Conservation (phyloP, 1,140 invertebrate species). For the Pygmarrhopalites habei region DNA sequence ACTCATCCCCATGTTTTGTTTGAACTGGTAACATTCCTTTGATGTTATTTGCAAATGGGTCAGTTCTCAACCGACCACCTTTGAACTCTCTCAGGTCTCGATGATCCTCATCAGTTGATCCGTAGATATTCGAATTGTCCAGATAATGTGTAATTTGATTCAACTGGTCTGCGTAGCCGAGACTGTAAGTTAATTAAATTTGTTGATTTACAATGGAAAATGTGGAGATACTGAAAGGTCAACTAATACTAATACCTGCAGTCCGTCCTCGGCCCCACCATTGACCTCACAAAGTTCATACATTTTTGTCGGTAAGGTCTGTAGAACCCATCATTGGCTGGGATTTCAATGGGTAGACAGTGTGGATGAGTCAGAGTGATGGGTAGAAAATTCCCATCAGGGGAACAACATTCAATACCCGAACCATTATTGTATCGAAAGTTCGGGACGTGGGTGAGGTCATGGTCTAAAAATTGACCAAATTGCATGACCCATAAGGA, state of each 20-base stretch:
- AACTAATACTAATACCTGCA: too few species aligned
- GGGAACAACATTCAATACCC: conserved; percentile 16
- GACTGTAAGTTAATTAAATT: too few species aligned
- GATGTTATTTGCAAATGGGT: background rate
- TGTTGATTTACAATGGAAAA: too few species aligned
- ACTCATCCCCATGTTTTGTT: conserved; percentile 19
- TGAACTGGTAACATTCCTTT: conserved; percentile 20
- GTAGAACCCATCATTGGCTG: conserved; percentile 73
- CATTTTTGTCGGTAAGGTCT: conserved; percentile 60
- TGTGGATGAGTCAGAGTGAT: conserved; percentile 12
- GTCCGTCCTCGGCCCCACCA: conserved; percentile 44
- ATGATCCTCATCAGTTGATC: conserved; percentile 68
- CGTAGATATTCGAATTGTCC: conserved; percentile 87
- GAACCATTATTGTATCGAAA: conserved; percentile 11
- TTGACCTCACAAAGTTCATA: conserved; percentile 76
- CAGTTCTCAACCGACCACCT: conserved; percentile 39
- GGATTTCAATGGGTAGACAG: conserved; percentile 80
- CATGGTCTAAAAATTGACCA: conserved; percentile 21
- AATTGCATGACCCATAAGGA: conserved; percentile 21
- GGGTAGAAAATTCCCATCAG: conserved; percentile 20
- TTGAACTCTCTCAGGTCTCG: conserved; percentile 56
- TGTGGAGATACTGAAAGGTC: too few species aligned
- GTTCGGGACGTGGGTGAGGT: conserved; percentile 9
- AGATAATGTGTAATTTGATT: conserved; percentile 29
- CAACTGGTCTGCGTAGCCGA: conserved; percentile 41